These are phyloP conservation scores for Proterorhinus semilunaris DNA, from an alignment of 2,113 vertebrate species.

Conservation along the genomic window DNA sequence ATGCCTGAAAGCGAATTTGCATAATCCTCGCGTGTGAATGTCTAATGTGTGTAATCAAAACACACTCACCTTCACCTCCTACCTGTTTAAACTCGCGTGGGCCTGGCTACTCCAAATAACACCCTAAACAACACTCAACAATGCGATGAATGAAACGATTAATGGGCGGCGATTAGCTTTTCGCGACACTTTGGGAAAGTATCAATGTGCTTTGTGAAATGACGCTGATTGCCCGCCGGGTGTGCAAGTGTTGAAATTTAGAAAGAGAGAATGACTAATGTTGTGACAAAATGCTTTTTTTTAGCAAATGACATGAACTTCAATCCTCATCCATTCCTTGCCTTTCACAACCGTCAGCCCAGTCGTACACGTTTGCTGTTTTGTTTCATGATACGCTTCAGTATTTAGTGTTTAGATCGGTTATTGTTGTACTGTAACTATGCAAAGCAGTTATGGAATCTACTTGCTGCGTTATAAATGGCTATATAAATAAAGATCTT, in stretches of 20 bases:
- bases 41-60: slow-evolving; percentile 14
- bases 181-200: slow-evolving; percentile 20
- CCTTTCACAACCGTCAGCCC: too few relatives aligned
- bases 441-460: background rate
- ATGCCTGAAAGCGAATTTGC: slow-evolving; percentile 17
- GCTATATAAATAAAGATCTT: too few relatives aligned
- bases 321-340: too few relatives aligned
- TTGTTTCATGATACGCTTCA: too few relatives aligned
- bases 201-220: slow-evolving; percentile 18
- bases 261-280: background rate
- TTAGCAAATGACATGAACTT: too few relatives aligned
- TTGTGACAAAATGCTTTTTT: background rate
- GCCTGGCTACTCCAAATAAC: slow-evolving; percentile 12
- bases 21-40: slow-evolving; percentile 25
- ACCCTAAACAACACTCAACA: slow-evolving; percentile 18
- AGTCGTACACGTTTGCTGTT: too few relatives aligned
- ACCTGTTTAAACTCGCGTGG: background rate
- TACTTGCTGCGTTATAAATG: too few relatives aligned
- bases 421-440: too few relatives aligned
- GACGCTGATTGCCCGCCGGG: slow-evolving; percentile 39
- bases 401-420: too few relatives aligned
- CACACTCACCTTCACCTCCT: background rate
- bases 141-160: slow-evolving; percentile 50
- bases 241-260: slow-evolving; percentile 14
- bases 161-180: slow-evolving; percentile 44